Evolutionary conservation across 1,140 invertebrate genomes (phyloP).

Genomic region (Xylocopa sonorina): DNA sequence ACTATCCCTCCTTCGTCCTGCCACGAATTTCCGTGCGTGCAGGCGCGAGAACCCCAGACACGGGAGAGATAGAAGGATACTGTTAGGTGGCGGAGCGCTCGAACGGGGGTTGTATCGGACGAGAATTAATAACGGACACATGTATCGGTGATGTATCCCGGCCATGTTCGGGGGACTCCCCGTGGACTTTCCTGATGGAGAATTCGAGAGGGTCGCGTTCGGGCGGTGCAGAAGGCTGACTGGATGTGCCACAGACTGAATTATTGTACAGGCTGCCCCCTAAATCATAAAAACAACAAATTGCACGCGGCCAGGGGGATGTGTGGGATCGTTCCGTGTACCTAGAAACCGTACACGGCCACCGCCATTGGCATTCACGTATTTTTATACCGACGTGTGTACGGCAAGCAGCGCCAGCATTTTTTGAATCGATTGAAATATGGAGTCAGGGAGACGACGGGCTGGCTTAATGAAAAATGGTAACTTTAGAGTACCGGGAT

Average conservation of each 20-base stretch:
- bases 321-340: neutral
- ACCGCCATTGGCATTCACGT: neutral
- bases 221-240: slow-evolving; percentile 12
- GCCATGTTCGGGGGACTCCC: slow-evolving; percentile 63
- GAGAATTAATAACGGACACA: slow-evolving; percentile 73
- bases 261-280: slow-evolving; percentile 71
- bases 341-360: neutral
- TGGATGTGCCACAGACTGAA: slow-evolving; percentile 69
- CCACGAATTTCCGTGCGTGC: slow-evolving; percentile 58
- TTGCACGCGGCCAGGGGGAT: slow-evolving; percentile 56
- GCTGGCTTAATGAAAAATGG: slow-evolving; percentile 75
- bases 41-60: slow-evolving; percentile 46
- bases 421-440: slow-evolving; percentile 76
- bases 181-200: slow-evolving; percentile 70
- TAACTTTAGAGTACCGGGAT: slow-evolving; percentile 58
- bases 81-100: neutral
- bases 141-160: slow-evolving; percentile 64
- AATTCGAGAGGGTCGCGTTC: slow-evolving; percentile 59
- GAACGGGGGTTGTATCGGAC: slow-evolving; percentile 37
- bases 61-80: slow-evolving; percentile 25
- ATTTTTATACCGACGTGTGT: slow-evolving; percentile 16
- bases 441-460: slow-evolving; percentile 59
- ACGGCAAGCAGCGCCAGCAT: slow-evolving; percentile 36
- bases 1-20: slow-evolving; percentile 40
- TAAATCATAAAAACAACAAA: slow-evolving; percentile 79